Percentiles rank a stretch among this genome's conserved stretches.
Evolutionary conservation across 35 echinoderm and acorn worm species (phyloP).

Genomic region (Ptychodera flava): DNA sequence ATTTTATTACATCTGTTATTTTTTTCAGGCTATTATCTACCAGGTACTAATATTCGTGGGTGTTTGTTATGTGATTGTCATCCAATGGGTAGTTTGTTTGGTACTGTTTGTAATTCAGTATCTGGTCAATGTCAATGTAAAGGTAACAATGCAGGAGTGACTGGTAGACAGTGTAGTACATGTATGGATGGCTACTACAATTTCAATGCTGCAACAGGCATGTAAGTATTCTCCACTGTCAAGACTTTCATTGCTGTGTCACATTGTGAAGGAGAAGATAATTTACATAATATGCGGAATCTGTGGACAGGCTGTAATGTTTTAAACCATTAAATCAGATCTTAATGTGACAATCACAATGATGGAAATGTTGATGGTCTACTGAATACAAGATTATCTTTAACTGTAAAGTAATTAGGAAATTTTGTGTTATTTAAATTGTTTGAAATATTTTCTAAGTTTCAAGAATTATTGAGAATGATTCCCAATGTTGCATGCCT

Average conservation of each 20-base stretch:
- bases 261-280: no score
- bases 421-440: no score
- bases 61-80: conserved; percentile 75
- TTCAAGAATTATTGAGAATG: no score
- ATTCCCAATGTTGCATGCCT: no score
- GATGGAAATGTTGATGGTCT: no score
- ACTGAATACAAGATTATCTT: no score
- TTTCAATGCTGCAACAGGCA: conserved; percentile 55
- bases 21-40: conserved; percentile 37
- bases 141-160: conserved; percentile 49
- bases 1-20: no score
- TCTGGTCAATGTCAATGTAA: conserved; percentile 79
- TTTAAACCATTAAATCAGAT: neutral
- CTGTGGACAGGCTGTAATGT: no score
- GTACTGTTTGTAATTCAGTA: conserved; percentile 42
- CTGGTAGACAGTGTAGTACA: conserved; percentile 68
- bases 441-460: no score
- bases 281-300: no score
- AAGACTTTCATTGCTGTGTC: no score
- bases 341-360: neutral
- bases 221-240: conserved; percentile 61
- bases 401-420: no score
- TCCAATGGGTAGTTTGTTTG: conserved; percentile 22
- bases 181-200: conserved; percentile 82
- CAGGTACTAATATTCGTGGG: conserved; percentile 30